A percentile compares a stretch with the other conserved stretches of the same genome.
Evolutionary conservation across 2,113 vertebrate genomes (phyloP).

Genomic region (western clawed frog (Xenopus tropicalis)): UCB_Xtro_10.0 CM004445.2:102190501-102191000

Average conservation of each 20-base stretch:
- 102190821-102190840: no score
- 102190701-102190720: background rate
- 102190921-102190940: no score
- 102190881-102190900: no score
- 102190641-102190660: background rate
- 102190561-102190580: conserved; percentile 10
- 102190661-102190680: conserved; percentile 39
- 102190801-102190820: no score
- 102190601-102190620: background rate
- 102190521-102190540: background rate
- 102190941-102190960: no score
- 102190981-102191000: no score
- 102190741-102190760: conserved; percentile 43
- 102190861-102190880: no score
- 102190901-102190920: no score
- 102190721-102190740: conserved; percentile 32
- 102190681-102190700: conserved; percentile 40
- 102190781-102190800: conserved; percentile 20
- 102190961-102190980: no score
- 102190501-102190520: background rate
- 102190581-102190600: conserved; percentile 25
- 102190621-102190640: background rate
- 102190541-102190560: background rate
- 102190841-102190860: no score
- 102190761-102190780: conserved; percentile 19